phyloP scores from a whole-genome alignment of 1,140 invertebrate species.

The Phthorimaea operculella region DNA sequence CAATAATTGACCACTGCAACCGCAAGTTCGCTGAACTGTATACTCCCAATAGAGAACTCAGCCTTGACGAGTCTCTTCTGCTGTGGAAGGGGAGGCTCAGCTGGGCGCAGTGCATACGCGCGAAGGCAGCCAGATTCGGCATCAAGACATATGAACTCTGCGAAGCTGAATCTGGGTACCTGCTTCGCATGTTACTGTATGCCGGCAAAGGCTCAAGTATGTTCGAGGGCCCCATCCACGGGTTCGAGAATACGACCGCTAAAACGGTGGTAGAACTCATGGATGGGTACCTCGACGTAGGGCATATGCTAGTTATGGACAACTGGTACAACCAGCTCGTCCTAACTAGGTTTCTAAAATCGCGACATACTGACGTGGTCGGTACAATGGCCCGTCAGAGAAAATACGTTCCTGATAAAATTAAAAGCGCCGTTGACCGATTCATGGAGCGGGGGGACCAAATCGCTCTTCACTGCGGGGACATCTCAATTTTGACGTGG shows the following conservation, averaged over 20 bases:
- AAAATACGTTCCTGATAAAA: not conserved
- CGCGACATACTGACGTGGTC: conserved; percentile 13
- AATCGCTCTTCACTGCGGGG: conserved; percentile 9
- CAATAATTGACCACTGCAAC: conserved; percentile 19
- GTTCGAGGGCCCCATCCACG: not conserved
- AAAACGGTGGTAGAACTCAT: conserved; percentile 14
- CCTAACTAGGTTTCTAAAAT: conserved; percentile 14
- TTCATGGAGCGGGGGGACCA: not conserved
- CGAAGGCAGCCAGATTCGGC: conserved; percentile 17
- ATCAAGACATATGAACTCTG: conserved; percentile 27
- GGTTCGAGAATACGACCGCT: not conserved
- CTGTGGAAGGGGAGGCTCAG: conserved; percentile 22
- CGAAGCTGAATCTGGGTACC: conserved; percentile 18
- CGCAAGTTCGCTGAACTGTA: conserved; percentile 15
- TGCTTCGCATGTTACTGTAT: conserved; percentile 21
- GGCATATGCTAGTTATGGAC: conserved; percentile 20
- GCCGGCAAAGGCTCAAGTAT: conserved; percentile 1
- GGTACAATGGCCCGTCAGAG: conserved; percentile 12
- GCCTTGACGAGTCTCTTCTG: conserved; percentile 17
- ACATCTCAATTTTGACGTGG: conserved; percentile 9
- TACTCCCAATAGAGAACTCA: conserved; percentile 12
- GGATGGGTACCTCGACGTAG: conserved; percentile 18
- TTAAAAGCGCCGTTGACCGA: not conserved
- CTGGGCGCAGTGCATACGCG: conserved; percentile 2
- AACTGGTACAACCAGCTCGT: conserved; percentile 18